A percentile compares a stretch with the other conserved stretches of the same genome.
Evolutionary conservation across 2,888 invertebrate species (phyloP).

Genomic region (Spilarctia lutea): DNA sequence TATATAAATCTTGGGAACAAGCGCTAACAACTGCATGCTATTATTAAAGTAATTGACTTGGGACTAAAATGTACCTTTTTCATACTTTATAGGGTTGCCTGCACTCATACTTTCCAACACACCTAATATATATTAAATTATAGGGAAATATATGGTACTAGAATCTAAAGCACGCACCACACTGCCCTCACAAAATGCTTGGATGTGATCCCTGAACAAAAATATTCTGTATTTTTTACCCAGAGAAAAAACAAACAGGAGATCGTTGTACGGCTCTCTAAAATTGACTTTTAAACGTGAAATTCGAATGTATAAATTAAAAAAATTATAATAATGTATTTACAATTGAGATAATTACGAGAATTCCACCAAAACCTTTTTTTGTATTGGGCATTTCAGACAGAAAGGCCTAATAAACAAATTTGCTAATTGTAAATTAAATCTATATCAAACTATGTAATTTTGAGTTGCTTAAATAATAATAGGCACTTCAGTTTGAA

Average conservation of each 20-base stretch:
- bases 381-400: too few relatives aligned
- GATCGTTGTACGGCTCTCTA: background rate
- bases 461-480: too few relatives aligned
- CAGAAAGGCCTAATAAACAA: too few relatives aligned
- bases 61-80: conserved; percentile 75
- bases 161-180: conserved; percentile 31
- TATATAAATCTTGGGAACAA: conserved; percentile 54
- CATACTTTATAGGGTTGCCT: conserved; percentile 70
- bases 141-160: background rate
- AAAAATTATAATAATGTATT: too few relatives aligned
- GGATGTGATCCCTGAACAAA: conserved; percentile 16
- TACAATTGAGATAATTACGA: too few relatives aligned
- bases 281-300: background rate
- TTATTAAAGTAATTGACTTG: conserved; percentile 39
- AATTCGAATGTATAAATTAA: background rate
- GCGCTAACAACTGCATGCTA: conserved; percentile 59
- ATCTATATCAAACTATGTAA: too few relatives aligned
- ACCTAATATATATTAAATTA: background rate
- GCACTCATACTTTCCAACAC: conserved; percentile 34
- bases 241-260: background rate
- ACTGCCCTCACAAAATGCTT: conserved; percentile 41
- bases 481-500: too few relatives aligned
- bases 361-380: too few relatives aligned
- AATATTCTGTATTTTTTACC: background rate
- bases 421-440: too few relatives aligned